Percentiles rank a stretch among this genome's conserved stretches.
Conservation (phyloP, 92 coral and sea anemone genomes). For the Heteractis magnifica region DNA sequence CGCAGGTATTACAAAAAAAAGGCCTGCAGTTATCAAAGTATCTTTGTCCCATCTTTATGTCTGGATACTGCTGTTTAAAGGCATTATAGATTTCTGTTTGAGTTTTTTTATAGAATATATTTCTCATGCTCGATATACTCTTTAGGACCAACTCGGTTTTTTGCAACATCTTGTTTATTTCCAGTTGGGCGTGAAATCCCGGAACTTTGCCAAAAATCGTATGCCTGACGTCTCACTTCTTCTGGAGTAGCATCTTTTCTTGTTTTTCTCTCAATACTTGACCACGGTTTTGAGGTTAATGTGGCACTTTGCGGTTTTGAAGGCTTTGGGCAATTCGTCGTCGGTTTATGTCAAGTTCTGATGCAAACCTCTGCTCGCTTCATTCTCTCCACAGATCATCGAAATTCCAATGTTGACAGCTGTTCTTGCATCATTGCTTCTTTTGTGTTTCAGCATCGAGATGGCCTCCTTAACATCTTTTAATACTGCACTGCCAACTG, state of each 20-base stretch:
- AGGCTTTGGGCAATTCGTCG: slow-evolving; percentile 20
- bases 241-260: slow-evolving; percentile 14
- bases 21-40: slow-evolving; percentile 59
- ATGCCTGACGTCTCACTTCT: slow-evolving; percentile 13
- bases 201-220: slow-evolving; percentile 60
- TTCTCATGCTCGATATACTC: slow-evolving; percentile 49
- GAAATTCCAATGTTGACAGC: slow-evolving; percentile 26
- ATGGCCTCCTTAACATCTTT: slow-evolving; percentile 9
- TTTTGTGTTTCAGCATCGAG: neutral
- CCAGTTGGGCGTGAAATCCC: slow-evolving; percentile 59
- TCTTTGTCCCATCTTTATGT: slow-evolving; percentile 54
- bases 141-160: slow-evolving; percentile 40
- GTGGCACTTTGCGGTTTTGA: slow-evolving; percentile 13
- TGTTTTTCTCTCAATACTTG: slow-evolving; percentile 15
- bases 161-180: slow-evolving; percentile 50
- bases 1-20: slow-evolving; percentile 44
- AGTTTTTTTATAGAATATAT: slow-evolving; percentile 56
- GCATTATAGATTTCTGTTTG: slow-evolving; percentile 61
- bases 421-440: slow-evolving; percentile 27
- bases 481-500: neutral
- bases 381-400: slow-evolving; percentile 22
- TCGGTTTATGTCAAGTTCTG: slow-evolving; percentile 5
- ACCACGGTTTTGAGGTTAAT: neutral
- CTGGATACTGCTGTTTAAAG: slow-evolving; percentile 53
- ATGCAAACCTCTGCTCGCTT: neutral